A percentile compares a stretch with the other conserved stretches of the same genome.
phyloP scores from a whole-genome alignment of 2,888 invertebrate species.

The Habroteleia sp. region DNA sequence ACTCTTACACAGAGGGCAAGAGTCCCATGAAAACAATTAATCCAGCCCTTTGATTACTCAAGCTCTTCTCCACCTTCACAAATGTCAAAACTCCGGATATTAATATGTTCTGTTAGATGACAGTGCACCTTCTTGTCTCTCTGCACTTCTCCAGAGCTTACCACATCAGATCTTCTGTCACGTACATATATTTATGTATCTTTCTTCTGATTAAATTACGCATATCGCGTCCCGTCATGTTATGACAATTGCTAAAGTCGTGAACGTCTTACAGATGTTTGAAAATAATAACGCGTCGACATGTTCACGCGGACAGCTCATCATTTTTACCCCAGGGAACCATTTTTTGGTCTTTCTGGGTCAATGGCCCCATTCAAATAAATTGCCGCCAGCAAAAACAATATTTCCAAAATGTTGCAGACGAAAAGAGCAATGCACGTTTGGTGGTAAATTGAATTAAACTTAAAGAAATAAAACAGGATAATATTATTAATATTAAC shows the following conservation, averaged over 20 bases:
- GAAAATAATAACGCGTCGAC: slow-evolving; percentile 4
- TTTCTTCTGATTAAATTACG: slow-evolving; percentile 72
- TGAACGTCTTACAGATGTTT: not conserved
- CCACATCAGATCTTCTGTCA: slow-evolving; percentile 14
- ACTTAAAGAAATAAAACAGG: too few species aligned
- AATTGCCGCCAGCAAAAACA: not conserved
- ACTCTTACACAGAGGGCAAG: slow-evolving; percentile 70
- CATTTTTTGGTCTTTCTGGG: slow-evolving; percentile 1
- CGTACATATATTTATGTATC: slow-evolving; percentile 48
- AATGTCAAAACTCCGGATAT: slow-evolving; percentile 80
- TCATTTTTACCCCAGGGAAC: not conserved
- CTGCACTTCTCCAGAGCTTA: slow-evolving; percentile 35
- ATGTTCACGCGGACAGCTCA: not conserved
- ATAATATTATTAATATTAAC: too few species aligned
- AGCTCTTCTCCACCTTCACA: slow-evolving; percentile 64
- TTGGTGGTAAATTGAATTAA: too few species aligned
- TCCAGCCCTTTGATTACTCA: slow-evolving; percentile 79
- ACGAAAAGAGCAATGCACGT: too few species aligned
- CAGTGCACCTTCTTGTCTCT: slow-evolving; percentile 65
- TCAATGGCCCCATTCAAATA: not conserved
- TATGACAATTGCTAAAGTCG: slow-evolving; percentile 12
- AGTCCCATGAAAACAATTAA: slow-evolving; percentile 80
- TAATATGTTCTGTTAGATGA: slow-evolving; percentile 79
- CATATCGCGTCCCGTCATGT: slow-evolving; percentile 9
- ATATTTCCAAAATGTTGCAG: too few species aligned